Evolutionary conservation across 2,888 invertebrate species (phyloP).

Genomic region (Chaitophorus viminalis): DNA sequence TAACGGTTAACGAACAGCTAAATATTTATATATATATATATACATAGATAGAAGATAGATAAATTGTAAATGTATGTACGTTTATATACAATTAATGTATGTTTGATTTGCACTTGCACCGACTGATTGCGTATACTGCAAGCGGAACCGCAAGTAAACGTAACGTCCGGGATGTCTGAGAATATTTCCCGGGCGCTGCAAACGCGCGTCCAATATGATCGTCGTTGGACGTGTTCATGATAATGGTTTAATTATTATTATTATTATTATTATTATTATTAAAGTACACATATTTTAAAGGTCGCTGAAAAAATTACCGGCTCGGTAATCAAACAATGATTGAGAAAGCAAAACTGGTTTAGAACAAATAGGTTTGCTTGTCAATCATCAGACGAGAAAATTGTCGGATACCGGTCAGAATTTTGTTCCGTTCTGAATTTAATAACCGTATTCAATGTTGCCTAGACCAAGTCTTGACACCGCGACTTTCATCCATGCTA

Average conservation of each 20-base stretch:
- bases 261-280: neutral
- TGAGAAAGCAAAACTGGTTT: slow-evolving; percentile 48
- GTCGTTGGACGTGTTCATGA: neutral
- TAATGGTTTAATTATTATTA: neutral
- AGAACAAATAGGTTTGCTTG: slow-evolving; percentile 11
- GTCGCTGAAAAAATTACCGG: neutral
- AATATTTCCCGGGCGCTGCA: neutral
- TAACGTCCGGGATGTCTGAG: neutral
- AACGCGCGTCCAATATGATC: neutral
- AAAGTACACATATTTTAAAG: neutral
- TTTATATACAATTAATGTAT: too few species aligned
- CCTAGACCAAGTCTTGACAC: slow-evolving; percentile 26
- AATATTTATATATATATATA: too few species aligned
- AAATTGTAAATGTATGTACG: too few species aligned
- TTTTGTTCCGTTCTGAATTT: slow-evolving; percentile 46
- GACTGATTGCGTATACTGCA: neutral
- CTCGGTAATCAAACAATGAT: neutral
- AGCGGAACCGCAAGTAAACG: neutral
- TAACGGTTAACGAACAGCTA: too few species aligned
- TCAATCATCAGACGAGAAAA: slow-evolving; percentile 40
- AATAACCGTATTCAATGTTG: slow-evolving; percentile 22
- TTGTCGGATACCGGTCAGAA: slow-evolving; percentile 35
- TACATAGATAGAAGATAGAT: too few species aligned
- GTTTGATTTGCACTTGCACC: too few species aligned
- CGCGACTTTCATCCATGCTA: neutral